Percentiles rank a stretch among this genome's conserved stretches.
These are phyloP conservation scores for Pardosa pseudoannulata DNA, from an alignment of 2,888 invertebrate genomes.

Conservation along the genomic window DNA sequence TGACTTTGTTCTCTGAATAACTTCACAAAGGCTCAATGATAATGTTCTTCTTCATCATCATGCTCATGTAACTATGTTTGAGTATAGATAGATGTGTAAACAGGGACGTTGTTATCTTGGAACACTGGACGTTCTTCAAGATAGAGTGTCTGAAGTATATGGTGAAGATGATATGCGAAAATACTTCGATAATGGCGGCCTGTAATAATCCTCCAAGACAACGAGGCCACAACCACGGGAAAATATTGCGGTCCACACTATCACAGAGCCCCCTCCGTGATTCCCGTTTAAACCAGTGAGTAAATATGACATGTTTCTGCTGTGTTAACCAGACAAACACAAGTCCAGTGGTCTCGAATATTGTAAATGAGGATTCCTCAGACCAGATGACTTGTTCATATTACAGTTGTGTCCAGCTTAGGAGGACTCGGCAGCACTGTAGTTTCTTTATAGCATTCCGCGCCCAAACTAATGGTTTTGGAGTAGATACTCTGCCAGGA, in stretches of 20 bases:
- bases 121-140: too few species aligned
- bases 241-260: not conserved
- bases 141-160: too few species aligned
- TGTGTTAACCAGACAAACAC: not conserved
- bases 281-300: constrained; percentile 12
- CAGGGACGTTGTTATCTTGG: too few species aligned
- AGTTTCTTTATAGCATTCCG: constrained; percentile 1
- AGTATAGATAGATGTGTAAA: too few species aligned
- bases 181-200: too few species aligned
- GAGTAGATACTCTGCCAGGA: not conserved
- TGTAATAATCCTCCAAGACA: not conserved
- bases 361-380: not conserved
- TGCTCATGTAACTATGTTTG: too few species aligned
- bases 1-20: too few species aligned
- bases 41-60: too few species aligned
- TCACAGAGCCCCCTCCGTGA: not conserved
- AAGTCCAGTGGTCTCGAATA: not conserved
- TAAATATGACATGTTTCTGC: constrained; percentile 5
- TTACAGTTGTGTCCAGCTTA: not conserved
- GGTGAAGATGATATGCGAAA: too few species aligned
- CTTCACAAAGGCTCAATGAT: too few species aligned
- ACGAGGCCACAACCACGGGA: not conserved
- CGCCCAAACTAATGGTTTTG: constrained; percentile 6
- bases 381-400: constrained; percentile 33
- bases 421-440: not conserved